These are phyloP conservation scores for Pimephales promelas DNA, from an alignment of 2,113 vertebrate genomes.

Conservation along the genomic window DNA sequence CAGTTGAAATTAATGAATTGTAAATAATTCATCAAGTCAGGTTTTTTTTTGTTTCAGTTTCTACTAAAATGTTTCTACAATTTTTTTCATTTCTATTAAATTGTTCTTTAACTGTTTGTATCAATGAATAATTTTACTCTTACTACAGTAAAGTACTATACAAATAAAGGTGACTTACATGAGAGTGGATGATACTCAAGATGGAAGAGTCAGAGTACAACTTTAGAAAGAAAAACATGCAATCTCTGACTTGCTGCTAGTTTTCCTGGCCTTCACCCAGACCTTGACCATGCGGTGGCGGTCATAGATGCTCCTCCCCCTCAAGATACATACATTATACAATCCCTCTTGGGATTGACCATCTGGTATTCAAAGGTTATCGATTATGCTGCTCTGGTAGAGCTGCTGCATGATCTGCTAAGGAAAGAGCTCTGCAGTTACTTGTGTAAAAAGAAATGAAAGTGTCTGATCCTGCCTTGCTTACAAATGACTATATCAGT, in stretches of 20 bases:
- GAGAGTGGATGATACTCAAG: neutral
- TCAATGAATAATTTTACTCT: too few relatives aligned
- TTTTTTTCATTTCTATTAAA: too few relatives aligned
- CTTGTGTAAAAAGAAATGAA: neutral
- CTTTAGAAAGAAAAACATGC: neutral
- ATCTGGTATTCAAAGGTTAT: slow-evolving; percentile 7
- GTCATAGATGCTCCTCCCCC: neutral
- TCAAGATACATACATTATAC: neutral
- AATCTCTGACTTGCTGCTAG: neutral
- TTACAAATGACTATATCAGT: neutral
- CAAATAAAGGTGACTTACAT: too few relatives aligned
- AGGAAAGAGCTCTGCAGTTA: neutral
- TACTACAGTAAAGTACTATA: too few relatives aligned
- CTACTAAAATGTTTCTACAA: too few relatives aligned
- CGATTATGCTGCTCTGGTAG: neutral
- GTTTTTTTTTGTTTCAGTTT: too few relatives aligned
- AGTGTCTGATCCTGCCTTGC: neutral
- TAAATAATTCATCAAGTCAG: too few relatives aligned
- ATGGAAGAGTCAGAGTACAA: neutral
- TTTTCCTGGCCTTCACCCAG: neutral
- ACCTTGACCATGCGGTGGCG: neutral
- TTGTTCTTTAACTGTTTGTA: too few relatives aligned
- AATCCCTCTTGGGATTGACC: neutral
- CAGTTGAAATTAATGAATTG: too few relatives aligned
- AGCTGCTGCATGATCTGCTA: neutral